A percentile compares a stretch with the other conserved stretches of the same genome.
These are phyloP conservation scores for Cylloceria caligata DNA, from an alignment of 2,888 invertebrate genomes.

Conservation along the genomic window DNA sequence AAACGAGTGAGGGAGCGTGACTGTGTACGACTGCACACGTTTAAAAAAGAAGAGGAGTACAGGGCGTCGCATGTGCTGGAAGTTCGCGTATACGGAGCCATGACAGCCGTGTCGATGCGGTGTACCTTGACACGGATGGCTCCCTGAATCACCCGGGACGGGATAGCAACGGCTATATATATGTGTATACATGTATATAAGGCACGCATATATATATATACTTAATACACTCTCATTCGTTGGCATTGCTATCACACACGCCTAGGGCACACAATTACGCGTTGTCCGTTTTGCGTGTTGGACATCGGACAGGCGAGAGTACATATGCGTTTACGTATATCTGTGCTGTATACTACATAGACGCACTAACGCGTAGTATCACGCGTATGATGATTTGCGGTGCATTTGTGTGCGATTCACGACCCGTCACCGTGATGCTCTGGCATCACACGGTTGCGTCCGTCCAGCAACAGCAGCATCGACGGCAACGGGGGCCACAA, in stretches of 20 bases:
- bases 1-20: conserved; percentile 44
- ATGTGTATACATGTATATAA: too few relatives aligned
- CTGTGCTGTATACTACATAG: conserved; percentile 5
- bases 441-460: conserved; percentile 66
- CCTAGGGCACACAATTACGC: conserved; percentile 69
- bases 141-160: conserved; percentile 82
- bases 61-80: conserved; percentile 79
- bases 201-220: neutral
- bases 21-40: conserved; percentile 43
- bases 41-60: conserved; percentile 74
- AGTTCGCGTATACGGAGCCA: conserved; percentile 42
- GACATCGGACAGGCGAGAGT: conserved; percentile 56
- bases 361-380: conserved; percentile 50
- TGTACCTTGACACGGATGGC: conserved; percentile 85
- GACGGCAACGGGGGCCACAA: conserved; percentile 41
- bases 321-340: conserved; percentile 33
- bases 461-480: conserved; percentile 40
- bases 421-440: conserved; percentile 60
- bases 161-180: conserved; percentile 78
- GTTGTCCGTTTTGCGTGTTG: conserved; percentile 65
- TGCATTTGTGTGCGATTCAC: conserved; percentile 65
- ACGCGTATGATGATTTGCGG: conserved; percentile 60
- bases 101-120: conserved; percentile 76
- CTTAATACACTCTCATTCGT: conserved; percentile 76
- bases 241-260: conserved; percentile 10